A percentile compares a stretch with the other conserved stretches of the same genome.
These are phyloP conservation scores for Branchinecta sandiegonensis DNA, from an alignment of 2,888 invertebrate species.

Conservation along the genomic window DNA sequence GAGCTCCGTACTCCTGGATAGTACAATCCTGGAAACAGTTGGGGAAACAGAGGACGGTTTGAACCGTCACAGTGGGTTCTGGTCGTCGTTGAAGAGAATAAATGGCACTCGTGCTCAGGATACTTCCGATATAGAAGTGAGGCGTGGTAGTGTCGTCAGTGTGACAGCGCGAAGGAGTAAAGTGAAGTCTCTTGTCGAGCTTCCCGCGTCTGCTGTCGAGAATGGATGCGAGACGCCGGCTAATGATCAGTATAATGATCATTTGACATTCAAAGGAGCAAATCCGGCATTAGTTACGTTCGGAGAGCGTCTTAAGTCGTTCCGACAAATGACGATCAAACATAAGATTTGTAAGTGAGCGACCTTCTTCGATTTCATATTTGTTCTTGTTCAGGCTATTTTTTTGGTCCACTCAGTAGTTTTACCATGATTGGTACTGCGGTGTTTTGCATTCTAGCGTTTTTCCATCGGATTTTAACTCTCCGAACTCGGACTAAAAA, in stretches of 20 bases:
- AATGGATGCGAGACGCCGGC: neutral
- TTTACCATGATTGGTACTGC: no score
- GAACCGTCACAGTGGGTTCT: slow-evolving; percentile 14
- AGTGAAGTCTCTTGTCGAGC: slow-evolving; percentile 9
- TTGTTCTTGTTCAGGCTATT: no score
- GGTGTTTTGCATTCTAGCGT: no score
- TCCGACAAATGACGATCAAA: slow-evolving; percentile 11
- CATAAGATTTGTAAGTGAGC: slow-evolving; percentile 4
- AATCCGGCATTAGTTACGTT: neutral
- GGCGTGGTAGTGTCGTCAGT: neutral
- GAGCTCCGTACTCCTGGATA: neutral
- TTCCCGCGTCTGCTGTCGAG: neutral
- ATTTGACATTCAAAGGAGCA: no score
- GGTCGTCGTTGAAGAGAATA: neutral
- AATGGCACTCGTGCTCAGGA: slow-evolving; percentile 9
- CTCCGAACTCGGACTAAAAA: no score
- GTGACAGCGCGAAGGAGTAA: slow-evolving; percentile 13
- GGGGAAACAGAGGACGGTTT: slow-evolving; percentile 1
- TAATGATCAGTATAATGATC: neutral
- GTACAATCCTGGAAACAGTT: neutral
- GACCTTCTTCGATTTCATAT: no score
- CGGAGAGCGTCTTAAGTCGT: neutral
- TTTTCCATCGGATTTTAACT: no score
- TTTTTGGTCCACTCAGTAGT: no score
- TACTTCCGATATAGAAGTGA: neutral